Conservation (phyloP, 1,140 invertebrate genomes). For the Bombus balteatus region DNA sequence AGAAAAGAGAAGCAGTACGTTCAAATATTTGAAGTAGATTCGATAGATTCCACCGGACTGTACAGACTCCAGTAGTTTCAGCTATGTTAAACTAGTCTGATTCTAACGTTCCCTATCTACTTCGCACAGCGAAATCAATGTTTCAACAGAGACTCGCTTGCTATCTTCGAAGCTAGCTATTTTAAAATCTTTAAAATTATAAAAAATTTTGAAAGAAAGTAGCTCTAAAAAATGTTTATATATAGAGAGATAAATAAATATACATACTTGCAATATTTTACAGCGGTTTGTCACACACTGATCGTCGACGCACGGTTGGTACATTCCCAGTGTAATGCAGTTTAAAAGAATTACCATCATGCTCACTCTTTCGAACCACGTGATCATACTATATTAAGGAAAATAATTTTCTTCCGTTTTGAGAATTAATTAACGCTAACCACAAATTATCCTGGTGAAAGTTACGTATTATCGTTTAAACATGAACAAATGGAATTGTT, state of each 20-base stretch:
- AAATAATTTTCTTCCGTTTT: constrained; percentile 64
- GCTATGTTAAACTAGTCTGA: background rate
- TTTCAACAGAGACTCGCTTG: background rate
- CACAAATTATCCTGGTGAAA: background rate
- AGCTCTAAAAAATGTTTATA: background rate
- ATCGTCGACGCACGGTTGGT: constrained; percentile 98
- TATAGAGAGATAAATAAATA: background rate
- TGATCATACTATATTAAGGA: constrained; percentile 89
- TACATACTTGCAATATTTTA: constrained; percentile 93
- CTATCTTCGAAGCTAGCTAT: background rate
- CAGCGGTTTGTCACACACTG: constrained; percentile 95
- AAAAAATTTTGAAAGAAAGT: too few species aligned
- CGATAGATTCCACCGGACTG: background rate
- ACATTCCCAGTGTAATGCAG: constrained; percentile 99
- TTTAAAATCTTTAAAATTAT: too few species aligned
- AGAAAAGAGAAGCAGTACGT: background rate
- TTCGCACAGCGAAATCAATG: background rate
- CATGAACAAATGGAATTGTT: background rate
- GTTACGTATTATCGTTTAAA: background rate
- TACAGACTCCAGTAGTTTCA: background rate
- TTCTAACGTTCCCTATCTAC: background rate
- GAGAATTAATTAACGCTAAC: background rate
- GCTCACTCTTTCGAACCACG: constrained; percentile 99
- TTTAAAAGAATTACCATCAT: constrained; percentile 99
- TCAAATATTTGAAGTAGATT: background rate